Base-by-base conservation (phyloP, 2,888 invertebrate species). In the Drosophila neonasuta region DNA sequence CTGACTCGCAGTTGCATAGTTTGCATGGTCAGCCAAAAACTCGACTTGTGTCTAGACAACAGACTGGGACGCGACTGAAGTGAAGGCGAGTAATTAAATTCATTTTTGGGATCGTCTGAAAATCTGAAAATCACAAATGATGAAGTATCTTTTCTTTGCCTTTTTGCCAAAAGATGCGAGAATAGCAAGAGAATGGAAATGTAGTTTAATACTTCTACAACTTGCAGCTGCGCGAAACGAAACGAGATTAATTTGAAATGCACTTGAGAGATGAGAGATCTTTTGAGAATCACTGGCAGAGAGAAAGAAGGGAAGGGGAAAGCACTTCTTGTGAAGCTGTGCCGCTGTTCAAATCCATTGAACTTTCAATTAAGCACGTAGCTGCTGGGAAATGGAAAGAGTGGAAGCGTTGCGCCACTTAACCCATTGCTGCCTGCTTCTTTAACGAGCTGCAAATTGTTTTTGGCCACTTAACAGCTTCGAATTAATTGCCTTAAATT, bases 361-460 rank as follows among this genome's bases (percentile, higher is more conserved):
- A 67, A 76, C 76, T 69, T 65, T 65, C 78, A 79, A 78, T 78
- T 71, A 68, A 68, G 70, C 79, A 78, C 78, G 78, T 79, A 73
- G 52, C 65, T 29, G 64, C 46, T 42, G 41, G 30, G 55, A 48
- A 55, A 29, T 58, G 15, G 20, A 51, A 32, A 20, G 41, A 44
- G 60, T 32, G 39, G 39, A 24, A 57, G 45, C n/a, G 44, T 32
- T 51, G 48, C 42, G 55, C 58, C 71, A 74, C 71, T 78, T 76
- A 79, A 78, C 78, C 79, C 79, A 73, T 79, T 76, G 76, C 44
- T 62, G 76, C 68, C 63, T 11, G 34, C 34, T 11, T 36, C 36
- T 55, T 68, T 67, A 68, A 74, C 64, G 74, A 68, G 78, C 59
- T 67, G 71, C 69, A 77, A 77, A 75, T 77, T 75, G 74, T 62